phyloP scores from a whole-genome alignment of 2,797 vertebrate genomes.

The Huso huso region DNA sequence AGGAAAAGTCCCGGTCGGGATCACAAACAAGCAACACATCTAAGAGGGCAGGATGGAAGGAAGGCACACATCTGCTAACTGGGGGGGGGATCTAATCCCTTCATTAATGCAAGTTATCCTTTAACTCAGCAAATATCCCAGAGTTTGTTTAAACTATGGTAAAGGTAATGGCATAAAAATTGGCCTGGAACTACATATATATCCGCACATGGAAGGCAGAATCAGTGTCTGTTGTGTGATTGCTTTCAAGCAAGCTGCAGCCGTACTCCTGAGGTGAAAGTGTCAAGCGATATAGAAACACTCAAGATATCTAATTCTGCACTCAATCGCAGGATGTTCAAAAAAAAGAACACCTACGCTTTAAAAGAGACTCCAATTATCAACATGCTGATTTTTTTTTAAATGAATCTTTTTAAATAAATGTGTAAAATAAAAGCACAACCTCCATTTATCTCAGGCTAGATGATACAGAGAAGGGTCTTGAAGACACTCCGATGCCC shows the following conservation, averaged over 20 bases:
- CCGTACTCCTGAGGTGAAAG: slow-evolving; percentile 5
- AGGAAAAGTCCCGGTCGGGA: slow-evolving; percentile 7
- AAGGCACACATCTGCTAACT: neutral
- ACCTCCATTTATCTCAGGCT: too few species aligned
- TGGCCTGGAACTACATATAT: neutral
- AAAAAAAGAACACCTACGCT: too few species aligned
- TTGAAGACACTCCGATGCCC: too few species aligned
- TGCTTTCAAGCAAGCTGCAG: slow-evolving; percentile 10
- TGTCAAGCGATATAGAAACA: slow-evolving; percentile 9
- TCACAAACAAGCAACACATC: neutral
- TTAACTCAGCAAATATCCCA: slow-evolving; percentile 7
- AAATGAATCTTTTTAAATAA: too few species aligned
- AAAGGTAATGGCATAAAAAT: slow-evolving; percentile 14
- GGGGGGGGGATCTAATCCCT: slow-evolving; percentile 12
- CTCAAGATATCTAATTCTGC: neutral
- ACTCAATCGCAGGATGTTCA: too few species aligned
- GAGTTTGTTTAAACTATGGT: slow-evolving; percentile 13
- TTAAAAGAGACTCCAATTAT: too few species aligned
- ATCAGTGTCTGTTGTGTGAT: slow-evolving; percentile 3
- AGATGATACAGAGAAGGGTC: too few species aligned
- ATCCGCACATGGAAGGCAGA: slow-evolving; percentile 2
- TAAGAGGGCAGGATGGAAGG: neutral
- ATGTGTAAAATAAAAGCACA: too few species aligned
- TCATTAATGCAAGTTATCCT: slow-evolving; percentile 8
- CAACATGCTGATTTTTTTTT: too few species aligned